These are phyloP conservation scores for Hedya salicella DNA, from an alignment of 2,888 invertebrate species.

Conservation along the genomic window DNA sequence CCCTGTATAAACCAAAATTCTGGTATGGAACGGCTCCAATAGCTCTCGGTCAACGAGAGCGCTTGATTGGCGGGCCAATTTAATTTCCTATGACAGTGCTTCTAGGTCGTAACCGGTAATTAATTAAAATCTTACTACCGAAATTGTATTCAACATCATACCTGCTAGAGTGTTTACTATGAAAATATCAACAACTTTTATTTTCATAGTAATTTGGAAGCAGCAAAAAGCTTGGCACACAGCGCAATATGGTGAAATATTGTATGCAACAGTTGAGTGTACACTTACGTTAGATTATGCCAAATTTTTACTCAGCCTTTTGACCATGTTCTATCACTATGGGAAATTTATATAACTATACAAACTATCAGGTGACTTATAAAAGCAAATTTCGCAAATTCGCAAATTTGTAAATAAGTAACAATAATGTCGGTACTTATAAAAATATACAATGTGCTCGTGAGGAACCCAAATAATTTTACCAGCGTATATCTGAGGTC, in stretches of 20 bases:
- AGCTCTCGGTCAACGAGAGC: conserved; percentile 50
- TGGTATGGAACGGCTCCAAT: conserved; percentile 40
- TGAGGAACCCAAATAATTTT: no score
- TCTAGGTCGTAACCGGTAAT: conserved; percentile 52
- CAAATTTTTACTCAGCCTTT: no score
- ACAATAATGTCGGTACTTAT: no score
- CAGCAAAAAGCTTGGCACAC: not conserved
- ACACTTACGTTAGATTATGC: no score
- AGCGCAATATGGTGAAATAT: not conserved
- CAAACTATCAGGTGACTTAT: no score
- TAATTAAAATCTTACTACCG: conserved; percentile 52
- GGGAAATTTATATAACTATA: no score
- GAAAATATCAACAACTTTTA: not conserved
- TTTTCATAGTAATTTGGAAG: not conserved
- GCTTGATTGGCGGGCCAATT: conserved; percentile 66
- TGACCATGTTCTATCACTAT: no score
- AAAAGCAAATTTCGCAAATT: no score
- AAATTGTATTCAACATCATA: not conserved
- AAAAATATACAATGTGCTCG: no score
- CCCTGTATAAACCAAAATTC: not conserved
- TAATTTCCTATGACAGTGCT: conserved; percentile 66
- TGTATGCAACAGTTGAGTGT: no score
- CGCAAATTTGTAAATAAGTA: no score
- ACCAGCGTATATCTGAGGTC: no score
- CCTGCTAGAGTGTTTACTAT: not conserved